A percentile compares a stretch with the other conserved stretches of the same genome.
phyloP scores from a whole-genome alignment of 2,888 invertebrate genomes.

The Stratiomys singularior region DNA sequence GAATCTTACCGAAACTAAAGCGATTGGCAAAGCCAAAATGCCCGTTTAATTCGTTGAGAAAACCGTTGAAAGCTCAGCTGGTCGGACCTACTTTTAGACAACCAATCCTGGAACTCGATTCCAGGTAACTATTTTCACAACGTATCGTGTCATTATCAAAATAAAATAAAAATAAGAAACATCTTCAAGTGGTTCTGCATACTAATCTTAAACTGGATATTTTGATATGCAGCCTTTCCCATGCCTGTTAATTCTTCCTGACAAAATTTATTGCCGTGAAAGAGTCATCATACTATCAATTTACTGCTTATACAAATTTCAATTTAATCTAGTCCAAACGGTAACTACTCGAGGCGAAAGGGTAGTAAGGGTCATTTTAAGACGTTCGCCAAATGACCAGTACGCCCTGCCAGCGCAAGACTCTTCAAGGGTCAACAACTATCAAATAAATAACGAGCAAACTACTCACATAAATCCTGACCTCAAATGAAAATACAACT shows the following conservation, averaged over 20 bases:
- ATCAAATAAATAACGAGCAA: conserved; percentile 21
- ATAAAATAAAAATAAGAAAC: no score
- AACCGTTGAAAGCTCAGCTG: no score
- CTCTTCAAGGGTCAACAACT: conserved; percentile 41
- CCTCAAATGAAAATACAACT: conserved; percentile 40
- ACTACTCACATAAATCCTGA: conserved; percentile 41
- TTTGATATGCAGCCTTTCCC: no score
- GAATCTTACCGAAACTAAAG: no score
- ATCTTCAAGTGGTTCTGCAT: no score
- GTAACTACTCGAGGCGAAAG: conserved; percentile 8
- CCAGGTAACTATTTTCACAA: no score
- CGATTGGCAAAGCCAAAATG: no score
- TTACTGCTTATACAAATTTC: conserved; percentile 50
- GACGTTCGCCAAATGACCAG: conserved; percentile 12
- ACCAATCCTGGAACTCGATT: no score
- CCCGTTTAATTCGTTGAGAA: no score
- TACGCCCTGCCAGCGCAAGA: conserved; percentile 26
- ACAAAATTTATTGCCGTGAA: conserved; percentile 42
- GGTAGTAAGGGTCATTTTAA: conserved; percentile 19
- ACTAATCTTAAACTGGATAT: no score
- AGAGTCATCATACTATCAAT: conserved; percentile 40
- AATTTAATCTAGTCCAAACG: conserved; percentile 51
- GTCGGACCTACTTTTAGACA: no score
- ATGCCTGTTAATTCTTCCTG: background rate
- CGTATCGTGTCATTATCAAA: no score